Conservation (phyloP, 2,797 vertebrate species). For the Anomalospiza imberbis region DNA sequence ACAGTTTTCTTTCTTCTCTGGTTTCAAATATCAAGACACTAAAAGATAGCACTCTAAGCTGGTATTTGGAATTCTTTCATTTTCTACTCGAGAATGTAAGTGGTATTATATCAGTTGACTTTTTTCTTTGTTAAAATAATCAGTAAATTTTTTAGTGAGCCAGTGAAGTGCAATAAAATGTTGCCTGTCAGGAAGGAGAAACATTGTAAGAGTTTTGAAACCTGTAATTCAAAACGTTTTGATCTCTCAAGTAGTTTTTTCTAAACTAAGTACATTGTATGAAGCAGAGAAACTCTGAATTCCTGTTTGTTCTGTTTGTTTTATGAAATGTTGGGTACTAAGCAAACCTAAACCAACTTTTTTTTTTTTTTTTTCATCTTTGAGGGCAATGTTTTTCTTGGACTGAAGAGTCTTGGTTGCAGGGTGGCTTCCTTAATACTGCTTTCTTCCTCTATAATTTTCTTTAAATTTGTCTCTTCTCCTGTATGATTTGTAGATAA, state of each 20-base stretch:
- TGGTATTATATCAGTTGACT: neutral
- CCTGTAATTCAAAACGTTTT: neutral
- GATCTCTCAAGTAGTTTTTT: neutral
- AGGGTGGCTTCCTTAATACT: neutral
- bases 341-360: neutral
- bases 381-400: neutral
- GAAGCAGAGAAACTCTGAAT: neutral
- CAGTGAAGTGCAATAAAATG: neutral
- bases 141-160: neutral
- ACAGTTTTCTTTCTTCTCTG: neutral
- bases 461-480: neutral
- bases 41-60: neutral
- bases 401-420: neutral
- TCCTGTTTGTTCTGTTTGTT: neutral
- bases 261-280: neutral
- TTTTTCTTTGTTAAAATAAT: neutral
- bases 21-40: neutral
- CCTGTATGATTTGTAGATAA: rapidly evolving
- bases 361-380: neutral
- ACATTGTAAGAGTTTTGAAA: neutral
- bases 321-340: neutral
- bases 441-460: neutral
- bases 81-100: neutral
- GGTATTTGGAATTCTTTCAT: neutral
- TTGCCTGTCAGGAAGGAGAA: neutral